Base-by-base conservation (phyloP, 2,113 vertebrate species). In the Microcebus ravelobensis region DNA sequence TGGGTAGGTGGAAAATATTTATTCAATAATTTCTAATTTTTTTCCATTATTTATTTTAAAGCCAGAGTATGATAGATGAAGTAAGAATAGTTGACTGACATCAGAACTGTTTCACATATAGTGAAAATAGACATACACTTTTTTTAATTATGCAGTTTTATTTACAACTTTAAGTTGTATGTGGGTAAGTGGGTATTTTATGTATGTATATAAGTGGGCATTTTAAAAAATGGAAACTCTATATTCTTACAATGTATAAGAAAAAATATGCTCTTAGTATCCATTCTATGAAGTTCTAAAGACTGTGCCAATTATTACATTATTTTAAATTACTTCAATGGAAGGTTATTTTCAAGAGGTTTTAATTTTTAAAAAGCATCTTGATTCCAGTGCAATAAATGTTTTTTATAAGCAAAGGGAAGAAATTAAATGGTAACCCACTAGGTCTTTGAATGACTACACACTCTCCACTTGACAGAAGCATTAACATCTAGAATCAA, bases 291-390 rank as follows among this genome's bases (percentile, higher is more conserved):
- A 97, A 97, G 65, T 85, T 94, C 36, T 86, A 97, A 95, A 96
- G 95, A 90, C 63, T 34, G 0, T 89, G 74, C 87, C 93, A 97
- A 77, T 94, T 97, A 94, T 91, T 96, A 87, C 21, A 98, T 97
- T 97, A 97, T 95, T 96, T 97, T 89, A 95, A 96, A 95, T 97
- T 94, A 93, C 85, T 86, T 50, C 95, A 96, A 98, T 96, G 94
- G 70, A 92, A 95, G 48, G 27, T 52, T 96, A 48, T 81, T 98
- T 96, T 91, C 89, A 96, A 97, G 81, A 95, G 73, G 68, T 81
- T 96, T 80, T 95, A 92, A 73, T 94, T 96, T 97, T 97, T 95
- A 84, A 96, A 96, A 96, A 86, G 55, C 71, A 87, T 95, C 77
- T 85, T 93, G 86, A 96, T 96, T 96, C 74, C 79, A 65, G 34